A percentile compares a stretch with the other conserved stretches of the same genome.
These are phyloP conservation scores for Poecilus cupreus DNA, from an alignment of 2,888 invertebrate species.

Conservation along the genomic window DNA sequence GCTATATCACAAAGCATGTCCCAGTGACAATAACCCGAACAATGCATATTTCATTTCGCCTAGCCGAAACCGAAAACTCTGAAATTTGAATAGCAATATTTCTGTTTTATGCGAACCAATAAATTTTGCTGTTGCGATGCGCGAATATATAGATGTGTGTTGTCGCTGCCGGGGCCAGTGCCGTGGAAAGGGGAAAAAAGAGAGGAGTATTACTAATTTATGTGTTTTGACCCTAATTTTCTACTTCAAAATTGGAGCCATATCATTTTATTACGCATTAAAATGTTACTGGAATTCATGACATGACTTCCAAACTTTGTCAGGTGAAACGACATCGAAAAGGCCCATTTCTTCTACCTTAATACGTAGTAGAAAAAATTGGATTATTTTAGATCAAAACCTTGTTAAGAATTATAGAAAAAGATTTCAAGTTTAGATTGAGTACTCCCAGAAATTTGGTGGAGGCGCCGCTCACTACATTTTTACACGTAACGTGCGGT, in stretches of 20 bases:
- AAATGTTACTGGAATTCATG: background rate
- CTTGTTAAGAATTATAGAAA: no score
- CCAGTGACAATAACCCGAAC: slow-evolving; percentile 56
- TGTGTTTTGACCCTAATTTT: slow-evolving; percentile 26
- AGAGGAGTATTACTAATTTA: slow-evolving; percentile 10
- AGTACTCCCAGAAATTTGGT: no score
- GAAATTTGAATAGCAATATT: slow-evolving; percentile 66
- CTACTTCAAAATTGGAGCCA: background rate
- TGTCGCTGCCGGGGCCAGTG: slow-evolving; percentile 27
- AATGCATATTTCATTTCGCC: slow-evolving; percentile 66
- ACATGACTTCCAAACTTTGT: background rate
- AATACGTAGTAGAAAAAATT: no score
- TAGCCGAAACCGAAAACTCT: slow-evolving; percentile 64
- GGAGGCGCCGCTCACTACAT: no score
- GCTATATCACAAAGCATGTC: slow-evolving; percentile 38
- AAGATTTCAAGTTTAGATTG: no score
- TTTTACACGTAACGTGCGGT: no score
- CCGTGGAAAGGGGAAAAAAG: background rate
- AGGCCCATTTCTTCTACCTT: no score
- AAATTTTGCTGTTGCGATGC: slow-evolving; percentile 63
- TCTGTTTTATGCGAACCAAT: slow-evolving; percentile 68
- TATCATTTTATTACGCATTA: slow-evolving; percentile 10
- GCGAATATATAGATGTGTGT: slow-evolving; percentile 43
- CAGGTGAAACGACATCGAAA: background rate
- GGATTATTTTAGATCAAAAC: no score